Base-by-base conservation (phyloP, 37 sponge, comb jelly and placozoan genomes). In the Spongilla lacustris region DNA sequence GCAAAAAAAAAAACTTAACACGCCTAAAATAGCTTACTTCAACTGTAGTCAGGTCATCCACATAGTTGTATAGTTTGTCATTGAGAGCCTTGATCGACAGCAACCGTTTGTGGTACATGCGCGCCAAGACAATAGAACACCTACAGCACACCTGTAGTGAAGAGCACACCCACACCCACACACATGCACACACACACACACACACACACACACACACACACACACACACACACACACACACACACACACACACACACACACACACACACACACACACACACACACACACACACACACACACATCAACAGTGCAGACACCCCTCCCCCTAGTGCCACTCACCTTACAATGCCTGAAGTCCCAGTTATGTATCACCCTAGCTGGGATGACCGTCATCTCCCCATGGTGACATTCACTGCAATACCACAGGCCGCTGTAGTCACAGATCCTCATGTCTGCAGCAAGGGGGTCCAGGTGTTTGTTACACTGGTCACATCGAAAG, bases 331-430 rank as follows among this genome's bases (percentile, higher is more conserved):
- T n/a, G n/a, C n/a, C n/a, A n/a, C n/a, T n/a, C 28, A 94, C 97
- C 68, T 73, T 82, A 26, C 89, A 69, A 14, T 79, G 80, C 19
- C 27, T 81, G 81, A 99, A 99, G 92, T 99, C 99, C 99, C 99
- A 99, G 85, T 99, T 94, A 83, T 94, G 99, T n/a, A 99, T 48
- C 37, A 99, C 93, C 31, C 96, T 69, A 2, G 99, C 98, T 37
- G 99, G 99, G 21, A 99, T 90, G 74, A 95, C 48, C 8, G 88
- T 74, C 24, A 30, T 22, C 50, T 92, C 92, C 24, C 83, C 95
- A 82, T 89, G 87, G 83, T 99, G 94, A 78, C 99, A 99, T 23
- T 79, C 70, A 9, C 75, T 76, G 68, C 99, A 99, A 90, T 92
- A 92, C 75, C 95, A 97, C 12, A 69, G 73, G 0, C 99, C 99